Evolutionary conservation across 1,140 invertebrate genomes (phyloP).

Genomic region (Odontomachus brunneus): DNA sequence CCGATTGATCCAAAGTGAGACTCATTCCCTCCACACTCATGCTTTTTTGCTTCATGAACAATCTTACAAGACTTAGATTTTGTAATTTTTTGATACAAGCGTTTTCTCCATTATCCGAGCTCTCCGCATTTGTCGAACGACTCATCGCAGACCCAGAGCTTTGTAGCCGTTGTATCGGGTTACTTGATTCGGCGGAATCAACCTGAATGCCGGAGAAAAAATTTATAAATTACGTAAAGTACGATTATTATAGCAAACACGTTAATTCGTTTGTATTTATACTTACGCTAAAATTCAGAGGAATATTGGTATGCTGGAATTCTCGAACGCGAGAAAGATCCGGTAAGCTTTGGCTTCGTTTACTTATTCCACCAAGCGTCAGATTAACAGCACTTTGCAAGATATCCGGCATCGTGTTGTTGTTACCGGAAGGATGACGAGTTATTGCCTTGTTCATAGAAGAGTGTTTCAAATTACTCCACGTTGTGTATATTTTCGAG

Average conservation of each 20-base stretch:
- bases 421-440: slow-evolving; percentile 92
- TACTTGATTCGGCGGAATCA: slow-evolving; percentile 82
- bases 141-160: slow-evolving; percentile 83
- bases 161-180: slow-evolving; percentile 79
- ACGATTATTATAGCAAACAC: neutral
- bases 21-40: slow-evolving; percentile 90
- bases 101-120: slow-evolving; percentile 81
- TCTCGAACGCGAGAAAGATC: slow-evolving; percentile 78
- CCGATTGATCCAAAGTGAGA: slow-evolving; percentile 82
- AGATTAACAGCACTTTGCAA: slow-evolving; percentile 72
- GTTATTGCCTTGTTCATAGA: slow-evolving; percentile 83
- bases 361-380: slow-evolving; percentile 66
- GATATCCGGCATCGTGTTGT: slow-evolving; percentile 87
- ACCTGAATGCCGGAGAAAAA: slow-evolving; percentile 70
- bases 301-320: slow-evolving; percentile 76
- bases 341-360: slow-evolving; percentile 81
- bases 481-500: slow-evolving; percentile 92
- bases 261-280: neutral
- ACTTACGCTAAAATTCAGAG: slow-evolving; percentile 83
- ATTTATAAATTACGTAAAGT: slow-evolving; percentile 23
- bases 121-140: slow-evolving; percentile 83
- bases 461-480: slow-evolving; percentile 91
- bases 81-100: slow-evolving; percentile 85
- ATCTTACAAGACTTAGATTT: slow-evolving; percentile 93
- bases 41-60: slow-evolving; percentile 96